phyloP scores from a whole-genome alignment of 2,888 invertebrate genomes.

The Troglohyphantes excavatus region DNA sequence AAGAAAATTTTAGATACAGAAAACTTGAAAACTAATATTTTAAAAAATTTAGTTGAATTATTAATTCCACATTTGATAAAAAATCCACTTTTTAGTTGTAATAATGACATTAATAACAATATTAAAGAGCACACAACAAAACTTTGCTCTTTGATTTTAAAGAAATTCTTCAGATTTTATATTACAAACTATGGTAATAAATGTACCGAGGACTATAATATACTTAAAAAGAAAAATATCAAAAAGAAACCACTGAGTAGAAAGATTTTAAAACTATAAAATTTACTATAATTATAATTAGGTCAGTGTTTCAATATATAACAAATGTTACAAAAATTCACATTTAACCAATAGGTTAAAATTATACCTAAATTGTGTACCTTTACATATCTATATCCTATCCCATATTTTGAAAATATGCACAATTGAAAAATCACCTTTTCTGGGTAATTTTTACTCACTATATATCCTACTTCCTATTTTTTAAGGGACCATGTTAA shows the following conservation, averaged over 20 bases:
- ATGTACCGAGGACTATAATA: background rate
- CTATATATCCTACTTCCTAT: too few species aligned
- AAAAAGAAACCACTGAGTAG: background rate
- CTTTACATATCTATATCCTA: too few species aligned
- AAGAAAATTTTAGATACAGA: background rate
- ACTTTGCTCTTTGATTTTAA: background rate
- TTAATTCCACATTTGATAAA: background rate
- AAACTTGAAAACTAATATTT: background rate
- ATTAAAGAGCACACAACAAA: background rate
- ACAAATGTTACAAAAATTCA: too few species aligned
- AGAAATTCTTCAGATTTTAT: background rate
- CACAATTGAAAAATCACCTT: too few species aligned
- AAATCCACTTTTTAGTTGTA: background rate
- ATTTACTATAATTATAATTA: too few species aligned
- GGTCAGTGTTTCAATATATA: too few species aligned
- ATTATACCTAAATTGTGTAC: too few species aligned
- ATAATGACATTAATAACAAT: background rate
- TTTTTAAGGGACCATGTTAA: too few species aligned
- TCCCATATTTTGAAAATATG: too few species aligned
- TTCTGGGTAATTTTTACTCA: too few species aligned
- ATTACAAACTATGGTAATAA: background rate
- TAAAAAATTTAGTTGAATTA: background rate
- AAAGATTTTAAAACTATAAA: background rate
- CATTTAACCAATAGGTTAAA: too few species aligned
- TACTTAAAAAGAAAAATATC: background rate